These are phyloP conservation scores for Clinocottus analis DNA, from an alignment of 2,113 vertebrate species.

Conservation along the genomic window DNA sequence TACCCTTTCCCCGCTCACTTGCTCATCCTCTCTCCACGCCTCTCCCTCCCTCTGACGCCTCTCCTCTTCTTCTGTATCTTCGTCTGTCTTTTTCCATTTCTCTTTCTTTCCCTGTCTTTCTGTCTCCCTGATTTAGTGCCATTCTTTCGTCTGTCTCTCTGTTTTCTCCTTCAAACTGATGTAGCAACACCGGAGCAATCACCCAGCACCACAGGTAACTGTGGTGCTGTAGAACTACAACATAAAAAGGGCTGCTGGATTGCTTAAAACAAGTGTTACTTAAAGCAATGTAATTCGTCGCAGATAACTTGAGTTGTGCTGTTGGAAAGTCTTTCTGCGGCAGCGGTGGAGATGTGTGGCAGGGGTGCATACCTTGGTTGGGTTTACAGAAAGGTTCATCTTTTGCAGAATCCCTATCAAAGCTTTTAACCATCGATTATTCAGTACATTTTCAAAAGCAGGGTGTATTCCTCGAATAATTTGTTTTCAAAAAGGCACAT, in stretches of 20 bases:
- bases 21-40: constrained; percentile 46
- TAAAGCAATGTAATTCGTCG: constrained; percentile 25
- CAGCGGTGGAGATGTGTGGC: background rate
- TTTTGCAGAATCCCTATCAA: constrained; percentile 25
- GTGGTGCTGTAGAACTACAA: background rate
- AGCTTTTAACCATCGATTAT: constrained; percentile 59
- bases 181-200: constrained; percentile 40
- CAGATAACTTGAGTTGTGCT: background rate
- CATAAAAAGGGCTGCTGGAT: constrained; percentile 14
- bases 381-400: constrained; percentile 24
- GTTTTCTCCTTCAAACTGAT: constrained; percentile 25
- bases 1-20: constrained; percentile 28
- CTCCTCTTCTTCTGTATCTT: constrained; percentile 21
- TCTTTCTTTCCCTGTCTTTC: constrained; percentile 31
- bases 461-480: constrained; percentile 41
- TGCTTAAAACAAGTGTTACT: constrained; percentile 29
- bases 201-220: constrained; percentile 12
- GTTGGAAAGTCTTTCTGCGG: background rate
- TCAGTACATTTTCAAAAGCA: constrained; percentile 52
- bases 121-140: constrained; percentile 41
- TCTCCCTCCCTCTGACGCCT: constrained; percentile 33
- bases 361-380: background rate
- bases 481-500: background rate
- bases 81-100: constrained; percentile 42
- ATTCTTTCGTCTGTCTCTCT: constrained; percentile 22